Base-by-base conservation (phyloP, 92 coral and sea anemone genomes). In the Epizoanthus fatuus region DNA sequence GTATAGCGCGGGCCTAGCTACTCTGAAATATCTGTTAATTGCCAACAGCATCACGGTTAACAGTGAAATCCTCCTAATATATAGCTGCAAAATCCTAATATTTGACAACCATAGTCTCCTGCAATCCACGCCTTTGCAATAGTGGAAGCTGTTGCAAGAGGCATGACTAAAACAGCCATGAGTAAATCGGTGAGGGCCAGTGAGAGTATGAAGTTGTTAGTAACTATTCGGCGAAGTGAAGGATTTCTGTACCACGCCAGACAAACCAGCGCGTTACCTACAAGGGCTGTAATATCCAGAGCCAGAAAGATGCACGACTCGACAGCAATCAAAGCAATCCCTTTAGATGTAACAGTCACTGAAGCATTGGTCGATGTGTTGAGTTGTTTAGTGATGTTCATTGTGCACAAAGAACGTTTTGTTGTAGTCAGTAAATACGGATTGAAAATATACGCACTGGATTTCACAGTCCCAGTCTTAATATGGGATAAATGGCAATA, bases 171-270 rank as follows among this genome's bases (percentile, higher is more conserved):
- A 25, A 72, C 37, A 3, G 77, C 77, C 35, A 51, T 72, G 25
- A 19, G 6, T 29, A 72, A 45, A 19, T 72, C 77, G 59, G 77
- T 52, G 56, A 72, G 38, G 5, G 77, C 58, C 77, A 72, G 58
- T 72, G 77, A 72, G 54, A 72, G 42, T 4, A 72, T 19, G n/a
- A 72, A 49, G 38, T 72, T 45, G 77, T 72, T 72, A 45, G 77
- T 72, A 2, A 49, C 40, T 3, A 14, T 45, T 22, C 25, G 25
- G 15, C 77, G 59, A 72, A 72, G 77, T 22, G 77, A 72, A 72
- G 37, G 77, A 17, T 72, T 47, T 72, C 59, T 72, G 54, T 49
- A 72, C 22, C 44, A 72, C 42, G 77, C 77, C 60, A 72, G 2
- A 22, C 39, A 47, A 19, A 72, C 54, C 39, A 72, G 39, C 14